Conservation (phyloP, 2,797 vertebrate species). For the Poeciliopsis paucimaculata region DNA sequence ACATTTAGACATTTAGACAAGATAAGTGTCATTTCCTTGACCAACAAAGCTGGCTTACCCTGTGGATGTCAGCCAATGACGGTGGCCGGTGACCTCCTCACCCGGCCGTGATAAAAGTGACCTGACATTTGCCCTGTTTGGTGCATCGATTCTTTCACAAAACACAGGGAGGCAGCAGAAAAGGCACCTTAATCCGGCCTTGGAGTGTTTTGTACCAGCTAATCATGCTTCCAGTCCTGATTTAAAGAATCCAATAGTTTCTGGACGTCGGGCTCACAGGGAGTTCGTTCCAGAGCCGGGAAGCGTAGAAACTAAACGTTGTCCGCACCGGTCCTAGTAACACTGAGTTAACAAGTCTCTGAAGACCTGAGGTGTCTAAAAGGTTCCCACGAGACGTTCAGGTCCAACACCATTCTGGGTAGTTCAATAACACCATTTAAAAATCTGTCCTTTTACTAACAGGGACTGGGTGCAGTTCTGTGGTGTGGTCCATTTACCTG, state of each 20-base stretch:
- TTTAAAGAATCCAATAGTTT: neutral
- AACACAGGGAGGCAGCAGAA: neutral
- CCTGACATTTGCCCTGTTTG: neutral
- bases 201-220: neutral
- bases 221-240: neutral
- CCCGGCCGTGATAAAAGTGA: neutral
- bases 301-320: neutral
- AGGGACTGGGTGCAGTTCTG: neutral
- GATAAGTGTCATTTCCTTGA: neutral
- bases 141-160: neutral
- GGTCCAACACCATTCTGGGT: neutral
- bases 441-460: neutral
- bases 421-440: neutral
- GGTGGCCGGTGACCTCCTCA: neutral
- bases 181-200: neutral
- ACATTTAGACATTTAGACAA: neutral
- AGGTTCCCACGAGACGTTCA: neutral
- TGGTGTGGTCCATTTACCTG: neutral
- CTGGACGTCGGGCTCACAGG: neutral
- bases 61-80: neutral
- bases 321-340: neutral
- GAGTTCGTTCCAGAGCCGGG: neutral
- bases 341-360: neutral
- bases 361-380: neutral
- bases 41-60: neutral